Evolutionary conservation across 2,113 vertebrate species (phyloP).

Genomic region (Agelaius tricolor): DNA sequence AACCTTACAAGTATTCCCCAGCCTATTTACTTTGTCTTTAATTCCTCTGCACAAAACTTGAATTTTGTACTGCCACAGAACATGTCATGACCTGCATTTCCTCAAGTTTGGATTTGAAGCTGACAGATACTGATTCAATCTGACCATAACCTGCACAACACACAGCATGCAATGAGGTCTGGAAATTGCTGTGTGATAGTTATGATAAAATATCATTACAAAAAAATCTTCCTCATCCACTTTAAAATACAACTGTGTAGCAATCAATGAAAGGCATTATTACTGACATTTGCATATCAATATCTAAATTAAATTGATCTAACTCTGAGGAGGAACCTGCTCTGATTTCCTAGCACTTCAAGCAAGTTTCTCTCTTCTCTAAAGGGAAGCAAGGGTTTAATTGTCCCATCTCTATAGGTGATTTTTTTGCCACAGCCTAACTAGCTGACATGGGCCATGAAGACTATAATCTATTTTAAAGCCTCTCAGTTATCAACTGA

Average conservation of each 20-base stretch:
- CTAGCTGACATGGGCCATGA: not conserved
- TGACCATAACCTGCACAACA: not conserved
- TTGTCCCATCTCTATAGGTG: not conserved
- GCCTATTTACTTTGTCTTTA: not conserved
- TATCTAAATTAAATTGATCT: not conserved
- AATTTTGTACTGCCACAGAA: not conserved
- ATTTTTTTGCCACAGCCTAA: not conserved
- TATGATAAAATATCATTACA: not conserved
- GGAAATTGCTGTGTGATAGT: not conserved
- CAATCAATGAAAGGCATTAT: not conserved
- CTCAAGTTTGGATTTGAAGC: not conserved
- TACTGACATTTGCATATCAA: not conserved
- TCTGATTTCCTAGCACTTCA: not conserved
- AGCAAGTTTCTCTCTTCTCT: not conserved
- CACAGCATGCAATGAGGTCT: not conserved
- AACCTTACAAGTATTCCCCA: not conserved
- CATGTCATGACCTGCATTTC: not conserved
- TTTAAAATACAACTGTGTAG: not conserved
- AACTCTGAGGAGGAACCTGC: not conserved
- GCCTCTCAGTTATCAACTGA: not conserved
- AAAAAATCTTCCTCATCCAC: not conserved
- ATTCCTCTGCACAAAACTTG: not conserved
- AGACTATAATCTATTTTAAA: not conserved
- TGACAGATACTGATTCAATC: not conserved
- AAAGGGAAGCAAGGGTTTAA: not conserved